Base-by-base conservation (phyloP, 2,888 invertebrate genomes). In the Eupithecia tripunctaria region DNA sequence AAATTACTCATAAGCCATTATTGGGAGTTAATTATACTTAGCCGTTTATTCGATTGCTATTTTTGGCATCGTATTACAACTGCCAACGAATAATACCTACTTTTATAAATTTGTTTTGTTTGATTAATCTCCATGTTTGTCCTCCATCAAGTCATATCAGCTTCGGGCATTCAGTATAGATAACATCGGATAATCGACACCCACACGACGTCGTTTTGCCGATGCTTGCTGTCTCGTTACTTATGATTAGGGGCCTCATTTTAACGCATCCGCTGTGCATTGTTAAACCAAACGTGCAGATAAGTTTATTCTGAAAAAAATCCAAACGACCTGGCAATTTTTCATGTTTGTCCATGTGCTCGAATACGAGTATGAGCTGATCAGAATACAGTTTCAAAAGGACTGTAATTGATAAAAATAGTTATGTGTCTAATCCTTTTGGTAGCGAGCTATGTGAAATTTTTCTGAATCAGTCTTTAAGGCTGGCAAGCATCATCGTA, bases 161-260 rank as follows among this genome's bases (percentile, higher is more conserved):
- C 81, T 80, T 82, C 83, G 81, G 84, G 85, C 84, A 85, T 81
- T 80, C 77, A 66, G 80, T 81, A 79, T 77, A 86, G 88, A 90
- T 90, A 90, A 84, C 80, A 89, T 89, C 87, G 82, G 85, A 84
- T 88, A 88, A 90, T 88, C 83, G 81, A 79, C 88, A 86, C 91
- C 91, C 87, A 89, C 91, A 85, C 88, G 88, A 84, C 87, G 80
- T 77, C 82, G 79, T 84, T 82, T 84, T 83, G 83, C 82, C 82
- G 84, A 85, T 85, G 84, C 85, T 84, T 83, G 85, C 85, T 85
- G 88, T 86, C 86, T 87, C 84, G 87, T 91, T 88, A 87, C 86
- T 88, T 89, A 86, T 85, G 85, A 87, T 89, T 88, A 86, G 78
- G 78, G 84, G 84, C 84, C 62, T 81, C 81, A 80, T 79, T 80